Evolutionary conservation across 2,888 invertebrate species (phyloP), one percentile per base, ranked within the genome.

Genomic region (Troides helena): DNA sequence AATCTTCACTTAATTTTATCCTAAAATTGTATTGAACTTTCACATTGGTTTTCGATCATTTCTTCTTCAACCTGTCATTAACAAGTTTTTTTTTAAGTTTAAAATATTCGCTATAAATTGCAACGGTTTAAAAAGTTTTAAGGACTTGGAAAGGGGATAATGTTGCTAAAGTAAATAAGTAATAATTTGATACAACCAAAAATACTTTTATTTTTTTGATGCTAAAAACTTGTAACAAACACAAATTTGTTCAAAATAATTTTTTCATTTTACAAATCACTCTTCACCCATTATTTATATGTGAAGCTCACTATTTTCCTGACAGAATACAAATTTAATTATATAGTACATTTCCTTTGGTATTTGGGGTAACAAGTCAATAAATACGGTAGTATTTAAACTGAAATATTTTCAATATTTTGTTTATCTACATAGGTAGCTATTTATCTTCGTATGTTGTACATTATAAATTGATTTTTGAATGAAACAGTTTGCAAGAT

Each of bases 201-300:
- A 68, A 68, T 43, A 62, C 46, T 62, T 68, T 68, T 62, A 30
- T 62, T 68, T 21, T 68, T 43, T 62, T 43, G 53, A 68, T 62
- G 57, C 62, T 68, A 68, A 62, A 62, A 68, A 68, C 53, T 62
- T 68, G 57, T 68, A 62, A 62, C 62, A 62, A 68, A 68, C 62
- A 21, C 39, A 62, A 62, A 68, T 62, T 36, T 62, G 39, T 62
- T 68, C 57, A 68, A 68, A 68, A 68, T 62, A 62, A 36, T 36
- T 56, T 68, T 59, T 60, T 46, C n/a, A 43, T 57, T 23, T 65
- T 58, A 59, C 59, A 58, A 65, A 43, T 59, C 58, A 59, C 65
- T 59, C 65, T 65, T 59, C 65, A 59, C 30, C 30, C 65, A n/a
- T 25, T 59, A 21, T 58, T n/a, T 58, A 25, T 59, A 59, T 59